phyloP scores from a whole-genome alignment of 2,797 vertebrate species.

The Antennarius maculatus region DNA sequence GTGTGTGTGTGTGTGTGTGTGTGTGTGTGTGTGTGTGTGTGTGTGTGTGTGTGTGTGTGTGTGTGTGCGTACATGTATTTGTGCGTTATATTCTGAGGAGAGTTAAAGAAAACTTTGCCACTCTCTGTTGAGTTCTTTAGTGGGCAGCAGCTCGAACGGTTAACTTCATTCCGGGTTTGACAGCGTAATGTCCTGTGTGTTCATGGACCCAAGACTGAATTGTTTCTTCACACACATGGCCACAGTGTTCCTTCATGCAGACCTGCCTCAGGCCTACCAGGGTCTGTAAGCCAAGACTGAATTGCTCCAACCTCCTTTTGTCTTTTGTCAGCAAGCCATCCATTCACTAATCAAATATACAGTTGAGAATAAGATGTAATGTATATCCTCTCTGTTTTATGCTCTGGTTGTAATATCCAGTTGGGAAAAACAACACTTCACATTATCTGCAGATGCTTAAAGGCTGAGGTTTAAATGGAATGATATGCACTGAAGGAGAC shows the following conservation, averaged over 20 bases:
- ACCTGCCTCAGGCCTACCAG: slow-evolving; percentile 21
- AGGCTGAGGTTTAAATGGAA: not conserved
- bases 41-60: too few species aligned
- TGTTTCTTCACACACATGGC: slow-evolving; percentile 6
- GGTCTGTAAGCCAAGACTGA: slow-evolving; percentile 8
- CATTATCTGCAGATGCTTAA: slow-evolving; percentile 4
- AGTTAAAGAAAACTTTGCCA: slow-evolving; percentile 11
- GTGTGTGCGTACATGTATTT: not conserved
- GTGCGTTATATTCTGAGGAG: slow-evolving; percentile 22
- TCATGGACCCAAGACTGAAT: slow-evolving; percentile 12
- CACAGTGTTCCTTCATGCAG: slow-evolving; percentile 8
- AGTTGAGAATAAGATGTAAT: not conserved
- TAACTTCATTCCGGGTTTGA: slow-evolving; percentile 33
- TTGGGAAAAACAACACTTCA: slow-evolving; percentile 2
- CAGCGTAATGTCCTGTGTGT: slow-evolving; percentile 23
- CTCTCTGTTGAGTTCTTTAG: slow-evolving; percentile 21
- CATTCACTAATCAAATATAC: slow-evolving; percentile 3
- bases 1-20: slow-evolving; percentile 2
- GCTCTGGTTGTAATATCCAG: not conserved
- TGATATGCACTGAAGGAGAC: too few species aligned
- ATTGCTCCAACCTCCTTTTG: slow-evolving; percentile 11
- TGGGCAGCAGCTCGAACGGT: not conserved
- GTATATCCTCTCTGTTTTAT: not conserved
- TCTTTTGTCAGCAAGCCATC: slow-evolving; percentile 8
- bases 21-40: not conserved